phyloP scores from a whole-genome alignment of 2,888 invertebrate genomes.

The Phengaris arion region DNA sequence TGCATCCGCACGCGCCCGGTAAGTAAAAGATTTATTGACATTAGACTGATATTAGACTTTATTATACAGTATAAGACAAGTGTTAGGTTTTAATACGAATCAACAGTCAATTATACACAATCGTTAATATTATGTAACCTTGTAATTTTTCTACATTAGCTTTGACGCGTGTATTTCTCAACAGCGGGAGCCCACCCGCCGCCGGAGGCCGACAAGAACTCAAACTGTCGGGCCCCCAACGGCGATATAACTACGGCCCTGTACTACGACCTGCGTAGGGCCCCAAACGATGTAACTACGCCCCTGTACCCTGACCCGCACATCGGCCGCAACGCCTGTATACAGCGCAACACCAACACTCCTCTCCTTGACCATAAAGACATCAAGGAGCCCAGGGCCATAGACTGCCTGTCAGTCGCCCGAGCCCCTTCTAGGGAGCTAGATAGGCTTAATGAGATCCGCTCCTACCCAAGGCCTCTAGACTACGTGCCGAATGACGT shows the following conservation, averaged over 20 bases:
- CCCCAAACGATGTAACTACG: slow-evolving; percentile 82
- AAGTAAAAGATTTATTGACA: slow-evolving; percentile 41
- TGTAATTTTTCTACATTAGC: too few relatives aligned
- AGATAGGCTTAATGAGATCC: slow-evolving; percentile 56
- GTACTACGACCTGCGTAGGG: slow-evolving; percentile 87
- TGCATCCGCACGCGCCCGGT: slow-evolving; percentile 58
- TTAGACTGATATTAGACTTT: too few relatives aligned
- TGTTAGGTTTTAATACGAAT: too few relatives aligned
- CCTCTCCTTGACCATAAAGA: slow-evolving; percentile 82
- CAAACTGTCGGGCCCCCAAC: slow-evolving; percentile 50
- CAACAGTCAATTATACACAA: too few relatives aligned
- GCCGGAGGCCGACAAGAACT: slow-evolving; percentile 62
- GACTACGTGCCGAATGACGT: slow-evolving; percentile 88
- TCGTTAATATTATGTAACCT: not conserved
- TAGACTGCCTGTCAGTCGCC: slow-evolving; percentile 65
- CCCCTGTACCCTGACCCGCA: slow-evolving; percentile 84
- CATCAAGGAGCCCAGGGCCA: slow-evolving; percentile 73
- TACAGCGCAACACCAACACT: slow-evolving; percentile 84
- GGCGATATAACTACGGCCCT: slow-evolving; percentile 75
- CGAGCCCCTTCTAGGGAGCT: slow-evolving; percentile 51
- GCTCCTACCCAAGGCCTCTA: slow-evolving; percentile 65
- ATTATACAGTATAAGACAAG: too few relatives aligned
- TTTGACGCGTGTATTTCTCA: not conserved
- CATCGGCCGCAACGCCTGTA: slow-evolving; percentile 92
- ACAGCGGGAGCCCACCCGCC: slow-evolving; percentile 38